Conservation (phyloP, 2,797 vertebrate species). For the Okamejei kenojei region DNA sequence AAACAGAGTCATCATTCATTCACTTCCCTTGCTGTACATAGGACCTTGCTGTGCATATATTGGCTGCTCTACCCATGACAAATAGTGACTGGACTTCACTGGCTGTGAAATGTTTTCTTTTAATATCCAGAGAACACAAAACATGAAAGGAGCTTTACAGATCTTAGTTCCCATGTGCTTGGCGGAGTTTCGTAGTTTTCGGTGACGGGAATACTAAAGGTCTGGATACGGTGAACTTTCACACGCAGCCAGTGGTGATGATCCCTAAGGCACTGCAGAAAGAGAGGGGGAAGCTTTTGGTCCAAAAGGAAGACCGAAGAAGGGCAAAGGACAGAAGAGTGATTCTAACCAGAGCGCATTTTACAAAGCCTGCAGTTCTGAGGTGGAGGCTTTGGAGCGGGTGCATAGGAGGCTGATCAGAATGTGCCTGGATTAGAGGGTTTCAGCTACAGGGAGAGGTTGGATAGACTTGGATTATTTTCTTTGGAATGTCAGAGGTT, state of each 20-base stretch:
- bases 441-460: too few species aligned
- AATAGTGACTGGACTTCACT: not conserved
- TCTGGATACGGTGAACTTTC: not conserved
- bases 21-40: too few species aligned
- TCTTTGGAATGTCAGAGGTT: too few species aligned
- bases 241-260: not conserved
- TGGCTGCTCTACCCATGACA: not conserved
- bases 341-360: too few species aligned
- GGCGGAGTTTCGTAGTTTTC: not conserved
- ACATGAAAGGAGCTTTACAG: not conserved
- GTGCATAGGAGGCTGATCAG: too few species aligned
- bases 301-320: not conserved
- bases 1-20: not conserved
- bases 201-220: not conserved
- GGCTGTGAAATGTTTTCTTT: not conserved
- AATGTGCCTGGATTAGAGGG: too few species aligned
- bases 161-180: not conserved
- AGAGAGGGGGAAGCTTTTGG: not conserved
- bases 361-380: too few species aligned
- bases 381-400: too few species aligned
- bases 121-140: not conserved
- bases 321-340: too few species aligned
- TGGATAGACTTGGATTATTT: too few species aligned
- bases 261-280: not conserved
- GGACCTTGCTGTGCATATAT: not conserved